phyloP scores from a whole-genome alignment of 2,888 invertebrate species.

The Tipula lateralis region DNA sequence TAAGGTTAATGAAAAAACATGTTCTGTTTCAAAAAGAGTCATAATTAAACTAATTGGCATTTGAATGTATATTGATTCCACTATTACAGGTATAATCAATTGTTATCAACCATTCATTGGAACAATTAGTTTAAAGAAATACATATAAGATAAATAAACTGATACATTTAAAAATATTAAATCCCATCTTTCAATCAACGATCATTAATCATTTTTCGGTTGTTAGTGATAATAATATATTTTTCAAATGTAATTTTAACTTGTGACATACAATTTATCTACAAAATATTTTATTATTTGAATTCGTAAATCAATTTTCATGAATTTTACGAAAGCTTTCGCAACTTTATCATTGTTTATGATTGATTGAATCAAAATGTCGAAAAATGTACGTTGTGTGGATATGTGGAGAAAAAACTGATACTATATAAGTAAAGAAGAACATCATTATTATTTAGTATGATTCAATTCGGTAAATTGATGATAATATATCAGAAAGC shows the following conservation, averaged over 20 bases:
- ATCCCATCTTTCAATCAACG: not conserved
- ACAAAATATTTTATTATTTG: constrained; percentile 14
- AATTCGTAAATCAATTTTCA: not conserved
- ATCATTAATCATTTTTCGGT: not conserved
- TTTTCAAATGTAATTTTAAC: not conserved
- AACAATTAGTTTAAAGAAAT: not conserved
- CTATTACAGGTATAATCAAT: too few species aligned
- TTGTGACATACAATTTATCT: not conserved
- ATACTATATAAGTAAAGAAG: not conserved
- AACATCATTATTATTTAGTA: not conserved
- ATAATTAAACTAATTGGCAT: too few species aligned
- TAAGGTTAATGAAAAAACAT: too few species aligned
- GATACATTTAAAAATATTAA: not conserved
- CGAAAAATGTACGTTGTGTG: not conserved
- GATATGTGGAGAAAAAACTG: not conserved
- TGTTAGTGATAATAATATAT: not conserved
- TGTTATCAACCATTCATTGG: too few species aligned
- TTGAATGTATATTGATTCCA: too few species aligned
- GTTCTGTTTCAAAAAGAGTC: too few species aligned
- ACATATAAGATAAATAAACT: not conserved
- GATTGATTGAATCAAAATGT: not conserved
- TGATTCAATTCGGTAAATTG: not conserved
- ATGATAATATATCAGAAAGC: not conserved
- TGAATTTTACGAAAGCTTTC: not conserved
- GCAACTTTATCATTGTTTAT: not conserved